Evolutionary conservation across 2,797 vertebrate genomes (phyloP).

Genomic region (Tinamus major): DNA sequence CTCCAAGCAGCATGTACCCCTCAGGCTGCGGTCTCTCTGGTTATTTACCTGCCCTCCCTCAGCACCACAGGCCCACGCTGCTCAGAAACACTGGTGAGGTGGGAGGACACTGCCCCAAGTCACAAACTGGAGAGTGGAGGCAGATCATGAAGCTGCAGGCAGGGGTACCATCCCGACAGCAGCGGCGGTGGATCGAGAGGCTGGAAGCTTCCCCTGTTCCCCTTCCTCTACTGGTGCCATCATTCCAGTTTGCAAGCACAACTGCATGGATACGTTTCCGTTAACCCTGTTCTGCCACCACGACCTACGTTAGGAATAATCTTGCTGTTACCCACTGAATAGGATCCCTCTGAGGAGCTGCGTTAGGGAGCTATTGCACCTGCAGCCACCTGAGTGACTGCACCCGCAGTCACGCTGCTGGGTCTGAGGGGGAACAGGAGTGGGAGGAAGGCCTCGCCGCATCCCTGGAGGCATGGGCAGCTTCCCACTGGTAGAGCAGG

Average conservation of each 20-base stretch:
- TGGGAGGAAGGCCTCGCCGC: background rate
- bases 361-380: background rate
- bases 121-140: background rate
- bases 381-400: background rate
- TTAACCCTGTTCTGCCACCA: background rate
- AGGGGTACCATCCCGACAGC: background rate
- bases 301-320: background rate
- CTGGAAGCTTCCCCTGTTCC: background rate
- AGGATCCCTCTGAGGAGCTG: background rate
- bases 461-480: background rate
- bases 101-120: rapidly evolving
- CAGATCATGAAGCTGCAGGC: background rate
- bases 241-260: background rate
- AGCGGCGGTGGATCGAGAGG: background rate
- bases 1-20: background rate
- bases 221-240: background rate
- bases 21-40: background rate
- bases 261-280: background rate
- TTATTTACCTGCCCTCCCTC: background rate
- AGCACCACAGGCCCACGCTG: background rate
- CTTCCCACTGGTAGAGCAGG: background rate
- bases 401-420: background rate
- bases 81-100: rapidly evolving
- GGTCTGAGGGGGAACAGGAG: background rate
- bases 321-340: rapidly evolving